Evolutionary conservation across 2,888 invertebrate species (phyloP), one percentile per base, ranked within the genome.

Genomic region (Cybosia mesomella): DNA sequence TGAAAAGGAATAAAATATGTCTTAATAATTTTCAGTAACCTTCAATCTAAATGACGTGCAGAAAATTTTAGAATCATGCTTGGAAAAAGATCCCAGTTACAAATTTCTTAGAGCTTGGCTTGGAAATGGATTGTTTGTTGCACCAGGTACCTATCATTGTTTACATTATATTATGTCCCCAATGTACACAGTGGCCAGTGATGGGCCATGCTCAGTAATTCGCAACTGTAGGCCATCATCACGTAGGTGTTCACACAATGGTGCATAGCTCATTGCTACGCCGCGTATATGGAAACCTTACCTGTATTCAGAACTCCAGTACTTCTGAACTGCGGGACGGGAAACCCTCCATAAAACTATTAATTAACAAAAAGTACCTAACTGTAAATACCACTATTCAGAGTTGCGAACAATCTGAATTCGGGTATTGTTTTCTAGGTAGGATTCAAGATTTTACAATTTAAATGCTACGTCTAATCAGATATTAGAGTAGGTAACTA

Each of bases 81-180:
- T 93, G n/a, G 85, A 92, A 75, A 93, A 93, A 73, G 93, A 92
- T 76, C 81, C 75, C 7, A 86, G 89, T 0, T 93, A 93, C 55
- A 91, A 85, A 74, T 93, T 92, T 73, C 81, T 93, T 21, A 85
- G 68, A 73, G 73, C 79, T 10, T 93, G 93, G 93, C 74, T 93
- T 10, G 93, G 93, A 55, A 89, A 93, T 67, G 93, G 93, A 43
- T 85, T 93, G 0, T 92, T 93, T 72, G 90, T 91, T 7, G 92
- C 92, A 28, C 90, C 92, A 83, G 89, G 93, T 92, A 68, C 60
- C 0, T 60, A 10, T 39, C 7, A 22, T 13, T 24, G 13, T 10
- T 15, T 13, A 8, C 18, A 13, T 55, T 15, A 49, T 15, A 49
- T 55, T 24, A 18, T 55, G 15, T 54, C 22, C 21, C 11, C 3